Base-by-base conservation (phyloP, 1,140 invertebrate species). In the Coelopa frigida region DNA sequence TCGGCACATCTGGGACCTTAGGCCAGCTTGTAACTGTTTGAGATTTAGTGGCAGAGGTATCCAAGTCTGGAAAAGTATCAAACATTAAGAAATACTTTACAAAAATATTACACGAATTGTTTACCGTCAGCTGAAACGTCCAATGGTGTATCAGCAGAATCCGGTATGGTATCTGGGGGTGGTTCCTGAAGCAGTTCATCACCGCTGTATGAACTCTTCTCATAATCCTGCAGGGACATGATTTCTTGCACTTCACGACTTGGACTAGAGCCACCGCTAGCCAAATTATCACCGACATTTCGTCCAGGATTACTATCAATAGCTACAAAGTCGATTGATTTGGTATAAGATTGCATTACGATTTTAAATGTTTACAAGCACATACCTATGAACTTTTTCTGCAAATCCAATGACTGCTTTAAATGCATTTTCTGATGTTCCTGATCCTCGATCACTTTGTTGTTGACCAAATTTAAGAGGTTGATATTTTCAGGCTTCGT, bases 231-330 rank as follows among this genome's bases (percentile, higher is more conserved):
- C 18, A 80, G 71, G 11, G 81, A 81, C 45, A 87, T 61, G 38
- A 87, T 87, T 67, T 87, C 82, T 59, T 84, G 77, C 2, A 93
- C 89, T 71, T 93, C 89, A 46, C 87, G 75, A 52, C 88, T 90
- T 6, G 89, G 88, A 63, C 85, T 88, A 29, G 85, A 87, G 21
- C 85, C 83, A 6, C 82, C 83, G 67, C 62, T 77, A 71, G 50
- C 64, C 69, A 58, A 45, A 27, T 58, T 61, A n/a, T 63, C 63
- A 7, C 46, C 54, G 6, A 36, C 29, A 52, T 58, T 63, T 4
- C 60, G 56, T 12, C 55, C 60, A 5, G 59, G 55, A 57, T 66
- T 65, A 14, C 54, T 52, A 39, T 62, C 59, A 17, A 66, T 65
- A 5, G 61, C 49, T 39, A 59, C 17, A 33, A n/a, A n/a, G n/a